Evolutionary conservation across 1,140 invertebrate genomes (phyloP), one percentile per base, ranked within the genome.

Genomic region (Tetramorium alpestre): DNA sequence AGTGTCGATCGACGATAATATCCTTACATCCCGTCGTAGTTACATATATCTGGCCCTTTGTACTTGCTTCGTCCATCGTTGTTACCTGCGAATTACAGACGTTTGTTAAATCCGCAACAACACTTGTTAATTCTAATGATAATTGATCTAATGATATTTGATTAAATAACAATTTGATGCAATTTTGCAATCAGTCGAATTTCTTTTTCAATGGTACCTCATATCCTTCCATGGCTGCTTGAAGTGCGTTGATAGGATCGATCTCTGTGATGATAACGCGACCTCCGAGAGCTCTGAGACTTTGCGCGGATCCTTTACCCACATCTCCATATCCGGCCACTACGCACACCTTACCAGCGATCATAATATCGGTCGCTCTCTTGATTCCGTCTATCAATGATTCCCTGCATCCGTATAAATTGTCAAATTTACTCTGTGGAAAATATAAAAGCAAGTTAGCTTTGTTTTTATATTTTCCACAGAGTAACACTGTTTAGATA

Each of bases 281-380:
- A 38, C 99, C 98, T 69, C 99, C 99, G 92, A 99, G 98, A 51
- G 98, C 98, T 94, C 97, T 97, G 2, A 99, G 97, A 75, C 99
- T 99, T 94, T 99, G 98, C 64, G 99, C 99, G 94, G 98, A 99
- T 76, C 99, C 99, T 96, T 99, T 99, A 88, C 99, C 99, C 69
- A 99, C 99, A 96, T 99, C 99, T 65, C 99, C 99, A 94, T 99
- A 99, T 10, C 99, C 99, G 93, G 98, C 99, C 0, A 99, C 99
- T 25, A 99, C 98, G 93, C 98, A 99, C 3, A 99, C 98, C 96
- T 99, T 99, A 22, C 99, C 99, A 87, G 99, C 99, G 87, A 99
- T 97, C 99, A 99, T 99, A 7, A 99, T 97, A 94, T 99, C 99
- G 44, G 99, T 99, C 60, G 99, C 99, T 89, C 99, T 96, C 95